phyloP scores from a whole-genome alignment of 1,140 invertebrate genomes.

The Vollenhovia emeryi region DNA sequence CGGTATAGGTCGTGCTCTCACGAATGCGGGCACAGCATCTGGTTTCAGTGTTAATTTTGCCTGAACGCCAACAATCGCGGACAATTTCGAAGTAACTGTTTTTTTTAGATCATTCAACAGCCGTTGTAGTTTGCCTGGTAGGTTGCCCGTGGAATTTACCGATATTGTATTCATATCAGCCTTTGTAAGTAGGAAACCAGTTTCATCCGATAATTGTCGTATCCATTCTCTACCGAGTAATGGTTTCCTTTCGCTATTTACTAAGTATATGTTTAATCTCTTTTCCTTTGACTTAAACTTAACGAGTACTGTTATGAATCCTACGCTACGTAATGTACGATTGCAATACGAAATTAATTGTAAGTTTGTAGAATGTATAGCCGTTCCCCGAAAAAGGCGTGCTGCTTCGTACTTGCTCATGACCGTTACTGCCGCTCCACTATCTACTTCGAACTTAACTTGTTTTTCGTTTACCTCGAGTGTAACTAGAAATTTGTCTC shows the following conservation, averaged over 20 bases:
- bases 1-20: slow-evolving; percentile 25
- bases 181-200: no score
- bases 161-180: no score
- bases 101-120: no score
- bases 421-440: background rate
- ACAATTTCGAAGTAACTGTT: background rate
- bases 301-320: background rate
- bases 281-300: background rate
- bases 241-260: background rate
- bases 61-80: slow-evolving; percentile 7
- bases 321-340: background rate
- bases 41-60: slow-evolving; percentile 7
- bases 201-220: background rate
- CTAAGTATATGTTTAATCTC: background rate
- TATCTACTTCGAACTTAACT: slow-evolving; percentile 6
- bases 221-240: slow-evolving; percentile 26
- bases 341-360: background rate
- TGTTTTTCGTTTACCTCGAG: background rate
- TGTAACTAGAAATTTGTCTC: background rate
- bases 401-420: no score
- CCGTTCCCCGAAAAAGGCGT: background rate
- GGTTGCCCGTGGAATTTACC: no score
- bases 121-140: no score
- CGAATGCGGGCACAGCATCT: background rate
- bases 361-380: background rate